Conservation (phyloP, 2,113 vertebrate species). For the Rhagologus leucostigma region DNA sequence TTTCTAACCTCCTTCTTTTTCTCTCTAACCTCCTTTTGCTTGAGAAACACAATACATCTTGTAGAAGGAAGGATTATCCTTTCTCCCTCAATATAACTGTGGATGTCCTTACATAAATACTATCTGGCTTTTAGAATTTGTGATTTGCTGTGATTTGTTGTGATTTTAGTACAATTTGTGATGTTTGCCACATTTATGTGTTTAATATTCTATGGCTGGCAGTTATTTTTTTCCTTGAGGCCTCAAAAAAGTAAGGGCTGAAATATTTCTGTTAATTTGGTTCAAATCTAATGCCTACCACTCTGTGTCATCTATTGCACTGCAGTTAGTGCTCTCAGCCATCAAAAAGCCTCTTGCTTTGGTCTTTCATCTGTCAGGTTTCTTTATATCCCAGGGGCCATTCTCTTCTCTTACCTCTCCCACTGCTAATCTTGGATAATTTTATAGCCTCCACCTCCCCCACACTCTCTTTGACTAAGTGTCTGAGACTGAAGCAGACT, state of each 20-base stretch:
- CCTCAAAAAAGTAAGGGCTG: neutral
- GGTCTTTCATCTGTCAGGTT: neutral
- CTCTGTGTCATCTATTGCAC: neutral
- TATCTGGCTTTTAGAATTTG: neutral
- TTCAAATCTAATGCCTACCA: neutral
- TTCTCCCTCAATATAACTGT: neutral
- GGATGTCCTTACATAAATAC: neutral
- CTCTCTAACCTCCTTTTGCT: neutral
- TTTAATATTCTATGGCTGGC: neutral
- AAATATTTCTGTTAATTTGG: neutral
- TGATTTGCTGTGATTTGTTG: neutral
- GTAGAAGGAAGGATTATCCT: neutral
- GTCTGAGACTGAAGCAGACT: neutral
- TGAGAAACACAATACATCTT: neutral
- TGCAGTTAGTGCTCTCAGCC: neutral
- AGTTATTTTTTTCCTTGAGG: neutral
- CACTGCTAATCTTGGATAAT: neutral
- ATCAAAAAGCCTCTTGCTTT: neutral
- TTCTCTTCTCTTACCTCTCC: neutral
- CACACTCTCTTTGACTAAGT: neutral
- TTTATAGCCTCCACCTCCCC: neutral
- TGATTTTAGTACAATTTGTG: neutral
- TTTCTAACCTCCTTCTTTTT: neutral
- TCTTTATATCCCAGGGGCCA: neutral
- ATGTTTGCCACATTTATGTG: neutral